Base-by-base conservation (phyloP, 1,140 invertebrate genomes). In the Coenobita brevimanus region DNA sequence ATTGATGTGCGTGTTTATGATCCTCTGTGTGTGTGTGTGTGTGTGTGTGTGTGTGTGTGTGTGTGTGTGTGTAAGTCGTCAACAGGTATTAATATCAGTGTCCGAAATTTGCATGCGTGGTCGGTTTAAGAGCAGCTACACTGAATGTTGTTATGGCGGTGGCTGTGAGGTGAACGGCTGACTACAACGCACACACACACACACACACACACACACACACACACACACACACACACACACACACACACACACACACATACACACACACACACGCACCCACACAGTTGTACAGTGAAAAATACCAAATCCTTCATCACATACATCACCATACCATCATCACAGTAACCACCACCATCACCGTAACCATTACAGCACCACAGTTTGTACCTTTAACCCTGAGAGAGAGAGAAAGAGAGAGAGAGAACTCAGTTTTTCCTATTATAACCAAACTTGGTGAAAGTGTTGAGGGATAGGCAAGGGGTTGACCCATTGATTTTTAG, bases 1-100 rank as follows among this genome's bases (percentile, higher is more conserved):
- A n/a, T n/a, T n/a, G n/a, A 73, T 1, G 21, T 30, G 27, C 33
- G n/a, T 15, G 41, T 33, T 76, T 24, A 38, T 21, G 30, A 21
- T 43, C 38, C 15, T 10, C 43, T 27, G 30, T 17, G 13, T 60
- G 27, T 60, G n/a, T 80, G 54, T 3, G 46, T 21, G 46, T 27
- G 27, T 80, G 78, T 57, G 54, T 6, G 78, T 80, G 50, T 80
- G 78, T 80, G 78, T 80, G 78, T 80, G 50, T 80, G 78, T 80
- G 50, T 80, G 78, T 80, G 78, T 79, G 75, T 79, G 75, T 79
- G 75, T 79, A 30, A 33, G 78, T 81, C 30, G 67, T 33, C 36
- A 71, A 71, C 36, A 71, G 36, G 27, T 71, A 33, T 71, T 71
- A 15, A 27, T 33, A 33, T 71, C 21, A 71, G 36, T 33, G 3